Base-by-base conservation (phyloP, 2,888 invertebrate species). In the Habroteleia sp. region DNA sequence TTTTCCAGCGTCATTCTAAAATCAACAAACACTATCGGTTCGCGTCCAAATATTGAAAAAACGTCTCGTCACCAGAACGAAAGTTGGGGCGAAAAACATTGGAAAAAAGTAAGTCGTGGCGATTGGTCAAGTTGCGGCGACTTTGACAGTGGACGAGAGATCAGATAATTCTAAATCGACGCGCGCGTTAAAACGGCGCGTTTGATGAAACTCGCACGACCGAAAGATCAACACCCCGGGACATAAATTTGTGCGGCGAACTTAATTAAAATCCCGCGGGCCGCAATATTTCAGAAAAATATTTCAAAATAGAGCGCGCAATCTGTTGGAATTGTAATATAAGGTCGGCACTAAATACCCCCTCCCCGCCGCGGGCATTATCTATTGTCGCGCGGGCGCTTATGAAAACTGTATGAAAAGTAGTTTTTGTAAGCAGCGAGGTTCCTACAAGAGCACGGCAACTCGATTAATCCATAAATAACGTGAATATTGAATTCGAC, bases 381-480 rank as follows among this genome's bases (percentile, higher is more conserved):
- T 52, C 65, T 54, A 65, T 65, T 65, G 65, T 65, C 52, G 33
- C 54, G 63, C 14, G 29, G 25, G 8, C 44, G 65, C 29, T 66
- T 58, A 68, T 68, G 58, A 58, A 68, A 68, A 42, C 44, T 44
- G 48, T 31, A 68, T 68, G 56, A 58, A 68, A 68, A 58, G 56
- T 52, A 13, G 42, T 56, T 56, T 68, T 68, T 35, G 66, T 39
- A 23, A 66, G 46, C 66, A 39, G 20, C 29, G 48, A 42, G 23
- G 37, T 54, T 54, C 44, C 52, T 54, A 54, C 54, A 50, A 63
- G 29, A 52, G 66, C 44, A 23, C 54, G 37, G 56, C 33, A 16
- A 35, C 56, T 39, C 56, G 56, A 68, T 68, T 68, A 68, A 68
- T 68, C 66, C 66, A 56, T 68, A 69, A 69, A 69, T 58, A 69